Base-by-base conservation (phyloP, 1,140 invertebrate genomes). In the Caenorhabditis remanei region DNA sequence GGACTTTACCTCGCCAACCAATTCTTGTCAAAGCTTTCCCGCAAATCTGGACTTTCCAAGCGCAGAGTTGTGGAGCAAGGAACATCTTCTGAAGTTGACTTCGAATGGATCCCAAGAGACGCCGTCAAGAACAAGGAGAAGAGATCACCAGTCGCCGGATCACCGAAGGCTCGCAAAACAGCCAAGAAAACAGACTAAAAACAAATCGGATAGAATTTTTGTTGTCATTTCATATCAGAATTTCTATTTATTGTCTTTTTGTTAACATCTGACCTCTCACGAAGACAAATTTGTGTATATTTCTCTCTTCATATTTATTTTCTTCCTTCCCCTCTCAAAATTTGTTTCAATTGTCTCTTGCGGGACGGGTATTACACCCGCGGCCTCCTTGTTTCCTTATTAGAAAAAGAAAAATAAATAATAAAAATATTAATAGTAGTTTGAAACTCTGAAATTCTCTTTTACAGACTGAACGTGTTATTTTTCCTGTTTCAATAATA, bases 61-160 rank as follows among this genome's bases (percentile, higher is more conserved):
- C 93, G 71, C 13, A 40, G 71, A 16, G 95, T 95, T 85, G 97
- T 97, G 90, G 96, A 96, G 56, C 95, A 92, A 43, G 94, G 94
- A 90, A 93, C 96, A 90, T 96, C 97, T 93, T 96, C 85, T 32
- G 93, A 94, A 90, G 94, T 99, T 48, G 98, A 99, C 93, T 99
- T 97, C 92, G 97, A 99, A 89, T 99, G 98, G 98, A 93, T 99
- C 90, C 98, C 98, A 85, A 96, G 96, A 91, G 96, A 97, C 93
- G 96, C 96, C 90, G 94, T 97, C 41, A 90, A 92, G 83, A 87
- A 89, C 61, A 90, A 88, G 84, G 86, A 89, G 55, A 89, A 89
- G 48, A 88, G 85, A 46, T 88, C 86, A 32, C 87, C 88, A 67
- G 84, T 71, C n/a, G 84, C 88, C 21, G 87, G 53, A 55, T 88